A percentile compares a stretch with the other conserved stretches of the same genome.
These are phyloP conservation scores for Ceryle rudis DNA, from an alignment of 2,797 vertebrate species.

Conservation along the genomic window DNA sequence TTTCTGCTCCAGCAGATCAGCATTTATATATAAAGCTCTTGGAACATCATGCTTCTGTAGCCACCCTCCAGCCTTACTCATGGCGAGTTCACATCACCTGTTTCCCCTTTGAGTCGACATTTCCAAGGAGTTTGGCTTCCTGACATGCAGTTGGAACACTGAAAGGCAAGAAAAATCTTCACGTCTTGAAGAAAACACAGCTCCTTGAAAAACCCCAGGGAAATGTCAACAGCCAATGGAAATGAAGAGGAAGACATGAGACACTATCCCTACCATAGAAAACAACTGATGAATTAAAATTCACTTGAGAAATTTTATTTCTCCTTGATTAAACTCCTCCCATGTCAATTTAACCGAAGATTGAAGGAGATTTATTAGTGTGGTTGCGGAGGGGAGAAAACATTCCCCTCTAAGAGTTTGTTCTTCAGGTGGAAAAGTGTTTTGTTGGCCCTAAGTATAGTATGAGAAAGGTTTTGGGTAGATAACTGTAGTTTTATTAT, in stretches of 20 bases:
- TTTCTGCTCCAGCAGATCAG: background rate
- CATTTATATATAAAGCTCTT: background rate
- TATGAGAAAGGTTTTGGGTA: background rate
- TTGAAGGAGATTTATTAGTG: background rate
- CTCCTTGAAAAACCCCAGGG: background rate
- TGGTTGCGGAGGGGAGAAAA: background rate
- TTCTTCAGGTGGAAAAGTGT: background rate
- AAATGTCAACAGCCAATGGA: background rate
- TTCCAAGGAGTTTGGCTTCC: slow-evolving; percentile 66
- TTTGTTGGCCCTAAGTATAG: background rate
- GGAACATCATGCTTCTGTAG: background rate
- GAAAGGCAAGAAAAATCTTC: slow-evolving; percentile 23
- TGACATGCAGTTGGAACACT: slow-evolving; percentile 6
- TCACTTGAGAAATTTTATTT: background rate
- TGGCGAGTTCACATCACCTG: slow-evolving; percentile 62
- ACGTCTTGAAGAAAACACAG: background rate
- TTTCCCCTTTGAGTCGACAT: slow-evolving; percentile 58
- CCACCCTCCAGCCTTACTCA: slow-evolving; percentile 53
- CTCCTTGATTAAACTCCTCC: background rate
- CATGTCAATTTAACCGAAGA: background rate
- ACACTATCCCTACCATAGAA: background rate
- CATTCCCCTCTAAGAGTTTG: background rate
- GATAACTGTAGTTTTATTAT: background rate
- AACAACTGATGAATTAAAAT: background rate
- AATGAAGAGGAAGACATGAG: background rate